Evolutionary conservation across 2,113 vertebrate species (phyloP).

Genomic region (Cercopithecus mona): DNA sequence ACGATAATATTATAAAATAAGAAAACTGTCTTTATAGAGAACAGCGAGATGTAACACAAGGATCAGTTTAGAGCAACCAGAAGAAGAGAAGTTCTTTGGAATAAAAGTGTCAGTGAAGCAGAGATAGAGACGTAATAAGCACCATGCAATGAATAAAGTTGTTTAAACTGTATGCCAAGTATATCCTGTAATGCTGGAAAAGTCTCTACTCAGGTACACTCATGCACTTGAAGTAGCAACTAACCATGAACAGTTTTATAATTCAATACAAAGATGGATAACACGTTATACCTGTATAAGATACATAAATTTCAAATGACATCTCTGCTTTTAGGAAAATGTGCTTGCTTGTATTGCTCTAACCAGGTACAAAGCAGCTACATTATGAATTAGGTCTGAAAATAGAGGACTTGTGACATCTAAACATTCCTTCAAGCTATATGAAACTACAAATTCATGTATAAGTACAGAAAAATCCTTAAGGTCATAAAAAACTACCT

Average conservation of each 20-base stretch:
- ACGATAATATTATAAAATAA: conserved; percentile 7
- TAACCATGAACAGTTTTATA: conserved; percentile 15
- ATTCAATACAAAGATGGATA: conserved; percentile 15
- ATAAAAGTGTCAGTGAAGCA: conserved; percentile 17
- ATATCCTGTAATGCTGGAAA: neutral
- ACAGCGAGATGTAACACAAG: neutral
- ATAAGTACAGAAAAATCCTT: conserved; percentile 21
- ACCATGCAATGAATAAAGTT: neutral
- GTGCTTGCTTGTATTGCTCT: conserved; percentile 17
- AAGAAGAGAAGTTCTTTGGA: conserved; percentile 20
- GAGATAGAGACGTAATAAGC: neutral
- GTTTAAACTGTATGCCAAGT: neutral
- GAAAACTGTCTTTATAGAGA: conserved; percentile 1
- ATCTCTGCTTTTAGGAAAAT: conserved; percentile 51
- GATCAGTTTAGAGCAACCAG: conserved; percentile 1
- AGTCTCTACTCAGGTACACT: neutral
- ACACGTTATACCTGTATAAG: neutral
- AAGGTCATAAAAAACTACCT: conserved; percentile 55
- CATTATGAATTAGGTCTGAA: conserved; percentile 10
- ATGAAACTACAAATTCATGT: conserved; percentile 30
- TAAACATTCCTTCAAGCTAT: conserved; percentile 16
- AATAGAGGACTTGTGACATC: neutral
- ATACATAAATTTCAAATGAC: neutral
- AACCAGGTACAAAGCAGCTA: conserved; percentile 26
- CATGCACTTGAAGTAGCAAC: conserved; percentile 17